These are phyloP conservation scores for Pammene fasciana DNA, from an alignment of 2,888 invertebrate species.

Conservation along the genomic window DNA sequence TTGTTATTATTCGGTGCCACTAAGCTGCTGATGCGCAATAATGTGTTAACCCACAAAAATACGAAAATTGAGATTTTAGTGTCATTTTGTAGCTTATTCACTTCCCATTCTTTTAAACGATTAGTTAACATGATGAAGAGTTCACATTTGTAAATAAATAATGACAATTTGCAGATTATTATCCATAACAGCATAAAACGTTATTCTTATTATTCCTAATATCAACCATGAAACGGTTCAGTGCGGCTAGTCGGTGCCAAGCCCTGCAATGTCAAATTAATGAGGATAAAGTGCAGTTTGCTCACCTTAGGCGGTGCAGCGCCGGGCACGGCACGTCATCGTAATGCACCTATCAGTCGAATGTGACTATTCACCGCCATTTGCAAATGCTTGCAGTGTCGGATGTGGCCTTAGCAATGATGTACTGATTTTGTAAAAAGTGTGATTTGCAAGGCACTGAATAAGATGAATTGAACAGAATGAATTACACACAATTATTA, in stretches of 20 bases:
- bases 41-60: too few relatives aligned
- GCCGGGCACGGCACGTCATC: constrained; percentile 50
- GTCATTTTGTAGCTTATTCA: too few relatives aligned
- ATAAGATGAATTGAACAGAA: too few relatives aligned
- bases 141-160: too few relatives aligned
- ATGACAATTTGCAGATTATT: too few relatives aligned
- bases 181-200: too few relatives aligned
- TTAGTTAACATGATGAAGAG: too few relatives aligned
- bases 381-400: constrained; percentile 55
- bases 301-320: constrained; percentile 47
- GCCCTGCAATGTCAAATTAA: constrained; percentile 38
- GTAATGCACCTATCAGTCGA: constrained; percentile 70
- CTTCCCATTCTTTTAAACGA: too few relatives aligned
- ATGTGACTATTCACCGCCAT: constrained; percentile 63
- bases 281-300: constrained; percentile 47
- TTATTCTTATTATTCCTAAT: background rate
- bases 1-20: too few relatives aligned
- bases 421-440: background rate
- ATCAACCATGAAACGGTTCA: constrained; percentile 11
- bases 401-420: background rate
- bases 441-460: background rate
- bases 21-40: too few relatives aligned
- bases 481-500: too few relatives aligned
- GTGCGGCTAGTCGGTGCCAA: constrained; percentile 20
- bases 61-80: too few relatives aligned